Evolutionary conservation across 2,888 invertebrate genomes (phyloP).

Genomic region (Tenthredo distinguenda): DNA sequence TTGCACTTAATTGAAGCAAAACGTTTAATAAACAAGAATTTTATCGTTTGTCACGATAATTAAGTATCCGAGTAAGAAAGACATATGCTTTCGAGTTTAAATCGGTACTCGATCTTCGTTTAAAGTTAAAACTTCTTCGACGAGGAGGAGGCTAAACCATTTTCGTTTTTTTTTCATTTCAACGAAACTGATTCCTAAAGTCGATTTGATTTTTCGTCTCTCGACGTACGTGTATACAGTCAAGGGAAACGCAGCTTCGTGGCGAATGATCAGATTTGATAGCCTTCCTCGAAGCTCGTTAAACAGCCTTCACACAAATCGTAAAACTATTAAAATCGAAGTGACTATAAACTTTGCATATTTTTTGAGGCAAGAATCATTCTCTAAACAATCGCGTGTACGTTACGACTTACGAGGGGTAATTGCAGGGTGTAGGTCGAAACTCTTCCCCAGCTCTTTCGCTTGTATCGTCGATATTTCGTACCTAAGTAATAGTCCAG

Average conservation of each 20-base stretch:
- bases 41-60: background rate
- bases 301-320: background rate
- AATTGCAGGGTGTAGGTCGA: slow-evolving; percentile 24
- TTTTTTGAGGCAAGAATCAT: background rate
- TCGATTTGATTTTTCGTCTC: too few relatives aligned
- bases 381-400: background rate
- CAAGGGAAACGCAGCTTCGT: too few relatives aligned
- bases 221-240: too few relatives aligned
- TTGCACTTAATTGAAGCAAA: background rate
- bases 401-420: slow-evolving; percentile 14
- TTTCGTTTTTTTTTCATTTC: background rate
- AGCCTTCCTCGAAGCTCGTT: background rate
- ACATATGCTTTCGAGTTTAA: too few relatives aligned
- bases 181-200: background rate
- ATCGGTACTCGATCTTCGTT: background rate
- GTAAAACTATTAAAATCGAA: background rate
- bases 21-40: background rate
- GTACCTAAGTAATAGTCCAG: slow-evolving; percentile 48
- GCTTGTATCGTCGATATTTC: background rate
- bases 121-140: background rate
- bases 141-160: background rate
- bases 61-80: background rate
- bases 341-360: background rate
- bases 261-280: background rate
- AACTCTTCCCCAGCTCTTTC: background rate